Base-by-base conservation (phyloP, 2,888 invertebrate genomes). In the Caradrina kadenii region DNA sequence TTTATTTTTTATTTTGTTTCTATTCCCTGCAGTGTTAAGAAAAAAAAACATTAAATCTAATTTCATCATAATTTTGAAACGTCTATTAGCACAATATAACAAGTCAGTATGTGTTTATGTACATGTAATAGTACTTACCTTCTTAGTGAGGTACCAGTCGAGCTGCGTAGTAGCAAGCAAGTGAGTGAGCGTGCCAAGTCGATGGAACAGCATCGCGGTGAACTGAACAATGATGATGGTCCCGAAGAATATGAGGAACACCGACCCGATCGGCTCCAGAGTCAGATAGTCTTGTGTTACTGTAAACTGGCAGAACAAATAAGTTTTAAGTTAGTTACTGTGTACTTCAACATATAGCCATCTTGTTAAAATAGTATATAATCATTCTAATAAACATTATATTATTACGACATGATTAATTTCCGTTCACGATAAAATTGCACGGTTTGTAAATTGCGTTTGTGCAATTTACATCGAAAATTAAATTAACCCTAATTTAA, bases 241-340 rank as follows among this genome's bases (percentile, higher is more conserved):
- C 10, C 99, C 99, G 95, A 99, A 99, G 97, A 99, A 99, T 91
- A 99, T 97, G 73, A 99, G 98, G 91, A 99, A 99, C 19, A 99
- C 98, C 26, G 99, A 96, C 91, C 99, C 98, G 81, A 99, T 99
- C 0, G 99, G 99, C 93, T 99, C 99, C 91, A 99, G 93, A 94
- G 98, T 98, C 21, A 99, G 96, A 90, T 98, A 98, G 86, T 98
- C 98, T 91, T 98, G 98, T 0, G 97, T 96, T 71, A 99, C 97
- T 80, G 96, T 96, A n/a, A 98, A 97, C 98, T 98, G 91, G n/a
- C 52, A 49, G 8, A 54, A 53, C 11, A 66, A 15, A 62, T 2
- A 50, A 62, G 4, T 2, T 19, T 74, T 6, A 39, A 54, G 10
- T 45, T 59, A 54, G 53, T 8, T 2, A 13, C 2, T 3, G 2